phyloP scores from a whole-genome alignment of 1,140 invertebrate genomes.

The Achatina immaculata region DNA sequence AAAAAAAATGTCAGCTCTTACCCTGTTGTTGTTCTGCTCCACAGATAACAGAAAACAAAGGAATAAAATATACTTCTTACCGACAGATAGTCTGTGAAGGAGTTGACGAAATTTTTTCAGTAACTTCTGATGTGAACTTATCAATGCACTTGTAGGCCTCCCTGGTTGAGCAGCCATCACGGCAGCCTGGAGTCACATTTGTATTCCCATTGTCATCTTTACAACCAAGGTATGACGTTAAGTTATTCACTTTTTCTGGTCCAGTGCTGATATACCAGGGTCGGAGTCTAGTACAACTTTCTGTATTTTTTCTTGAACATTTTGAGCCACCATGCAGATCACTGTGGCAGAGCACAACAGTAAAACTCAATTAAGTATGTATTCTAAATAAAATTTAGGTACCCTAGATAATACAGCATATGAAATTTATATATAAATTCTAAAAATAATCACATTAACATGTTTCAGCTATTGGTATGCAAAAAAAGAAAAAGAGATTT shows the following conservation, averaged over 20 bases:
- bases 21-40: no score
- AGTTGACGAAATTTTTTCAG: not conserved
- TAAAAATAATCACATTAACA: no score
- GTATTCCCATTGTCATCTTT: not conserved
- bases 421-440: no score
- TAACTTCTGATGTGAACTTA: not conserved
- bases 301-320: not conserved
- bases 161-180: conserved; percentile 9
- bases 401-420: no score
- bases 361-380: no score
- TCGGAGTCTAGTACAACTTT: not conserved
- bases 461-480: no score
- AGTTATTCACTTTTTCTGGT: not conserved
- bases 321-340: not conserved
- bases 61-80: no score
- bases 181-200: not conserved
- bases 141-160: conserved; percentile 12
- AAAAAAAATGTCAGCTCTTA: no score
- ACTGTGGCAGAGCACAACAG: no score
- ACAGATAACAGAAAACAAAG: no score
- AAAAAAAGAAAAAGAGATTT: no score
- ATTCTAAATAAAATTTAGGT: no score
- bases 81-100: not conserved
- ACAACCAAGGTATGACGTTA: not conserved
- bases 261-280: not conserved